These are phyloP conservation scores for Helogale parvula DNA, from an alignment of 2,113 vertebrate genomes.

Conservation along the genomic window DNA sequence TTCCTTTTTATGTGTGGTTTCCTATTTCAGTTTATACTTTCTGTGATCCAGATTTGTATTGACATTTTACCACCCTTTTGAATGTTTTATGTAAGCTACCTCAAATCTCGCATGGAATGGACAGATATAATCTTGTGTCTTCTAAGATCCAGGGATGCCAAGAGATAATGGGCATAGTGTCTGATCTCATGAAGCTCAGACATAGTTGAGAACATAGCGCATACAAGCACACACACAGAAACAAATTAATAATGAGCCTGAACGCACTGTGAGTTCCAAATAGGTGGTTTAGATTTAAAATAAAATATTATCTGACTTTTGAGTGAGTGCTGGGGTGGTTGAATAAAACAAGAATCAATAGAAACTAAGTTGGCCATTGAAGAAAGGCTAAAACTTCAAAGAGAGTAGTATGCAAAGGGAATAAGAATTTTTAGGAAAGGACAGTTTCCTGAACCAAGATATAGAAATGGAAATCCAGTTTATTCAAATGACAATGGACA, in stretches of 20 bases:
- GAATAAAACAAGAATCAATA: background rate
- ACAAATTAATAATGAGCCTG: background rate
- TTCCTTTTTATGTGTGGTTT: background rate
- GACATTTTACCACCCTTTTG: background rate
- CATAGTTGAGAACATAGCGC: background rate
- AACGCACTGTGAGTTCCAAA: background rate
- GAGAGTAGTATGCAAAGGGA: background rate
- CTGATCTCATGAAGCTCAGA: background rate
- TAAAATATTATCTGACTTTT: background rate
- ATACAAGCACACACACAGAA: background rate
- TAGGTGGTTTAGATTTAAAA: background rate
- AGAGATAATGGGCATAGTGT: background rate
- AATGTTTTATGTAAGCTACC: constrained; percentile 32
- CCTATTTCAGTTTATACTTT: background rate
- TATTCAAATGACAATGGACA: background rate
- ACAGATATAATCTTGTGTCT: background rate
- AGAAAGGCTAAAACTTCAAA: background rate
- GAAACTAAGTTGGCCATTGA: background rate
- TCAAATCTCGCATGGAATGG: background rate
- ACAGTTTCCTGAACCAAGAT: background rate
- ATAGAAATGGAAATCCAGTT: background rate
- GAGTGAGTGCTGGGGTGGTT: background rate
- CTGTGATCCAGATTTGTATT: background rate
- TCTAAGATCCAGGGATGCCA: background rate
- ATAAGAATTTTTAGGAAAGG: background rate